These are phyloP conservation scores for Leptinotarsa texana DNA, from an alignment of 1,140 invertebrate species.

Conservation along the genomic window DNA sequence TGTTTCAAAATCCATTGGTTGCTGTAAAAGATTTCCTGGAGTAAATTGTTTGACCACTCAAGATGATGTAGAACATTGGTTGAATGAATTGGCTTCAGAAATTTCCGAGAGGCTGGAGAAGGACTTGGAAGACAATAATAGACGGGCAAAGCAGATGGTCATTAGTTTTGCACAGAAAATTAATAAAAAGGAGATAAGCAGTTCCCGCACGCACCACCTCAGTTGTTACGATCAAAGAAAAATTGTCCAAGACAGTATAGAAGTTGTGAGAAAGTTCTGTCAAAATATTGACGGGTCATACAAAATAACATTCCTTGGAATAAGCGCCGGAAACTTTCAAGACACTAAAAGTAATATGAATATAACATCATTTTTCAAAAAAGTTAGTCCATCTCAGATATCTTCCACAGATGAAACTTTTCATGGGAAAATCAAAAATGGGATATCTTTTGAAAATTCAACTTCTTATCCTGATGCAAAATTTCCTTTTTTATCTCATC, in stretches of 20 bases:
- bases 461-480: not conserved
- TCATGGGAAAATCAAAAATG: not conserved
- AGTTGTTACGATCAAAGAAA: slow-evolving; percentile 65
- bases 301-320: slow-evolving; percentile 68
- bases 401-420: not conserved
- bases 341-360: slow-evolving; percentile 57
- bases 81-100: slow-evolving; percentile 78
- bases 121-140: slow-evolving; percentile 74
- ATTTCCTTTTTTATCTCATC: not conserved
- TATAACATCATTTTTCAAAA: slow-evolving; percentile 66
- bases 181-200: slow-evolving; percentile 63
- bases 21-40: slow-evolving; percentile 92
- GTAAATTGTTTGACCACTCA: slow-evolving; percentile 73
- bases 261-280: slow-evolving; percentile 64
- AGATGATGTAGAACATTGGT: slow-evolving; percentile 79
- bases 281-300: slow-evolving; percentile 52
- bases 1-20: slow-evolving; percentile 91
- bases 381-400: slow-evolving; percentile 13
- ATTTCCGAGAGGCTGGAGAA: slow-evolving; percentile 82
- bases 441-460: too few relatives aligned
- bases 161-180: slow-evolving; percentile 63
- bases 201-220: slow-evolving; percentile 63
- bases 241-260: slow-evolving; percentile 62
- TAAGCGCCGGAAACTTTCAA: slow-evolving; percentile 81
- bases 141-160: slow-evolving; percentile 69